phyloP scores from a whole-genome alignment of 2,113 vertebrate species.

The Spheniscus mendiculus region DNA sequence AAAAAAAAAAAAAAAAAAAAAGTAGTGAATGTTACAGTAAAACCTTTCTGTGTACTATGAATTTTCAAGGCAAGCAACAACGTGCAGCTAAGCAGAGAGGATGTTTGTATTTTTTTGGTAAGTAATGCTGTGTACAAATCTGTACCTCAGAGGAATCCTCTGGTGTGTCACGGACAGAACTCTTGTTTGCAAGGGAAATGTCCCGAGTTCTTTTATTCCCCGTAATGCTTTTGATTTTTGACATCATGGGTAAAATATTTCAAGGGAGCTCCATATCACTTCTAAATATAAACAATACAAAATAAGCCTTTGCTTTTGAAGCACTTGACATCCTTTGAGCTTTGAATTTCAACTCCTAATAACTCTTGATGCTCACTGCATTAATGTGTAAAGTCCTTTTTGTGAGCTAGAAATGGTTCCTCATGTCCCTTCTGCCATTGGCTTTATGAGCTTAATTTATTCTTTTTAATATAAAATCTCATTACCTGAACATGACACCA shows the following conservation, averaged over 20 bases:
- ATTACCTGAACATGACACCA: constrained; percentile 85
- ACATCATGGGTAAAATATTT: constrained; percentile 62
- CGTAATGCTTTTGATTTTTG: constrained; percentile 68
- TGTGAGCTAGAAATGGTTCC: constrained; percentile 58
- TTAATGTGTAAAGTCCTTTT: constrained; percentile 72
- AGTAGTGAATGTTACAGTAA: not conserved
- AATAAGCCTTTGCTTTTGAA: constrained; percentile 62
- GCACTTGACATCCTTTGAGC: constrained; percentile 61
- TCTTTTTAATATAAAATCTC: constrained; percentile 90
- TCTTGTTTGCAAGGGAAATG: constrained; percentile 66
- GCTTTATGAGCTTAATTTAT: constrained; percentile 85
- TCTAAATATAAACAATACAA: constrained; percentile 59
- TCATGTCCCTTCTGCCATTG: constrained; percentile 68
- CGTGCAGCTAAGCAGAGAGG: not conserved
- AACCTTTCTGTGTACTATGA: not conserved
- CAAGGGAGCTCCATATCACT: constrained; percentile 56
- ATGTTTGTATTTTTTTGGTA: constrained; percentile 52
- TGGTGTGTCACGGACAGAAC: constrained; percentile 31
- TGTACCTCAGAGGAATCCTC: constrained; percentile 53
- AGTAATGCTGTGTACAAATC: constrained; percentile 45
- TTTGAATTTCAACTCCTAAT: constrained; percentile 65
- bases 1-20: not conserved
- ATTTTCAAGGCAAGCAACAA: constrained; percentile 30
- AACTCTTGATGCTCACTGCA: constrained; percentile 48
- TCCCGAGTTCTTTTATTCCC: not conserved